Evolutionary conservation across 2,113 vertebrate genomes (phyloP).

Genomic region (Urocynchramus pylzowi): DNA sequence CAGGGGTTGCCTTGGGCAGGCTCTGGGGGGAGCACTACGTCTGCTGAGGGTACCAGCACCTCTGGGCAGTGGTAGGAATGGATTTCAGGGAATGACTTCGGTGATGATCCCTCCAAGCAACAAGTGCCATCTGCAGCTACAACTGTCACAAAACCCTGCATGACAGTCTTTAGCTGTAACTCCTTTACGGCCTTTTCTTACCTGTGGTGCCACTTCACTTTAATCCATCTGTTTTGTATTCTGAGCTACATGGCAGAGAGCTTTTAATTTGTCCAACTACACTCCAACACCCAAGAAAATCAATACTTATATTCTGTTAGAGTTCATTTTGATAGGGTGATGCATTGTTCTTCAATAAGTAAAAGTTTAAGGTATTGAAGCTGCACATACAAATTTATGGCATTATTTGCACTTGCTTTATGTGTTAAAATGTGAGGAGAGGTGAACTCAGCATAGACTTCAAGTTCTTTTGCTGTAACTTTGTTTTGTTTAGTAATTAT

Average conservation of each 20-base stretch:
- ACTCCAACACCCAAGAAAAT: background rate
- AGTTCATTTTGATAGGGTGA: slow-evolving; percentile 15
- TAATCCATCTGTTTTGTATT: background rate
- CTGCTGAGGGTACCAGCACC: background rate
- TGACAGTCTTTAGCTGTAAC: background rate
- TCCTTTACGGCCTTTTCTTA: background rate
- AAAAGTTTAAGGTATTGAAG: background rate
- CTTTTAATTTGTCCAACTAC: background rate
- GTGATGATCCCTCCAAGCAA: background rate
- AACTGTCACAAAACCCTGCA: background rate
- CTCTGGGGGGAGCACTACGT: background rate
- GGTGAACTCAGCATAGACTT: background rate
- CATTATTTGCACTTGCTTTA: background rate
- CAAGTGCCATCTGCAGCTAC: background rate
- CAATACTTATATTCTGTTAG: background rate
- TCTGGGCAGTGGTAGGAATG: background rate
- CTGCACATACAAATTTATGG: background rate
- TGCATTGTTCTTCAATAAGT: slow-evolving; percentile 7
- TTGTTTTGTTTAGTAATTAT: background rate
- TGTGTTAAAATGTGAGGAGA: background rate
- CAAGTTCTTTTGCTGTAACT: background rate
- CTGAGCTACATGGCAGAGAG: background rate
- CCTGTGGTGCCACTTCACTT: background rate
- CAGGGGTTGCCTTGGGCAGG: background rate
- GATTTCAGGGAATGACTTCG: background rate